Evolutionary conservation across 2,888 invertebrate species (phyloP).

Genomic region (Dichetophora obliterata): DNA sequence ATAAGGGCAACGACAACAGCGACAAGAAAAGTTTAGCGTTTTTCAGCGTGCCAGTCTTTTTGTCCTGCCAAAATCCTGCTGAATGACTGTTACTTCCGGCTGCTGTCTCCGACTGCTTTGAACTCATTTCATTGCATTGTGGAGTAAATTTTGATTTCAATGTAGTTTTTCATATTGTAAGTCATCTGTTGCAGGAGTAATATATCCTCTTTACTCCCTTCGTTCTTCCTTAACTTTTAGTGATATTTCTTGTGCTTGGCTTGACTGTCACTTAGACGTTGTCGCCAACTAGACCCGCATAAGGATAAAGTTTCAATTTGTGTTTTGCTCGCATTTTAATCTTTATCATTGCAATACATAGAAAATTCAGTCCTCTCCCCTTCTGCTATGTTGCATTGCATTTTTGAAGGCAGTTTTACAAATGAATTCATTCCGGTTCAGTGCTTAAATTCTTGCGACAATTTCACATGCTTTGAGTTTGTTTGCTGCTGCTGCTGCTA

Average conservation of each 20-base stretch:
- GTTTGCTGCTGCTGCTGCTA: constrained; percentile 37
- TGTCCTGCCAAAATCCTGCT: background rate
- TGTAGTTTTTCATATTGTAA: constrained; percentile 32
- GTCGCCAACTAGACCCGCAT: background rate
- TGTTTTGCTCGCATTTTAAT: constrained; percentile 2
- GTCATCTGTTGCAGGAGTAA: background rate
- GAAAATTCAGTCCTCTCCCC: no score
- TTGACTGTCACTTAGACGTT: background rate
- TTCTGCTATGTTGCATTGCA: background rate
- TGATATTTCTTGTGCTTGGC: background rate
- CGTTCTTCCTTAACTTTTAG: no score
- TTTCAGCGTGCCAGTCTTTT: no score
- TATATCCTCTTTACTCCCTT: background rate
- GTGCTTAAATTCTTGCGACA: constrained; percentile 19
- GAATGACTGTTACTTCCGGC: background rate
- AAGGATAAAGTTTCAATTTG: constrained; percentile 37
- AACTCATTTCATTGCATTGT: background rate
- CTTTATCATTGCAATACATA: background rate
- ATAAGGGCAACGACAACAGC: no score
- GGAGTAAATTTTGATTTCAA: constrained; percentile 23
- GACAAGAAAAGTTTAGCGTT: no score
- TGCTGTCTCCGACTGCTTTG: background rate
- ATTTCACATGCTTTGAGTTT: background rate
- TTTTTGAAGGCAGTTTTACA: constrained; percentile 32
- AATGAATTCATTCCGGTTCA: constrained; percentile 35